A percentile compares a stretch with the other conserved stretches of the same genome.
Conservation (phyloP, 2,888 invertebrate species). For the Thera obeliscata region DNA sequence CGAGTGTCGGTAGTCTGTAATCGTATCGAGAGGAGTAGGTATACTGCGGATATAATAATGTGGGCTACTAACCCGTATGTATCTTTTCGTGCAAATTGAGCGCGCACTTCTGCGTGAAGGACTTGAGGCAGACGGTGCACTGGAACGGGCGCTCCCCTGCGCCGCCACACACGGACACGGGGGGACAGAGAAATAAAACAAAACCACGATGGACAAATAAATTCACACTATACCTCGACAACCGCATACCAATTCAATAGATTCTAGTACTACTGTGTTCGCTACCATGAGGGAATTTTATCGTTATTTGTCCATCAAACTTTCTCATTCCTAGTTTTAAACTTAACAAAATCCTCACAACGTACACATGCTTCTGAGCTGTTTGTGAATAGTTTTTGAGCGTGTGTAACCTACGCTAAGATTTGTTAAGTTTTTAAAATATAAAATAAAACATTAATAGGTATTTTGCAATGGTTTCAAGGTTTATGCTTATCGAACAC, state of each 20-base stretch:
- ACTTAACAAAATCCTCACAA: slow-evolving; percentile 75
- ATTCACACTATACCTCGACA: slow-evolving; percentile 53
- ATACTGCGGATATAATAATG: slow-evolving; percentile 73
- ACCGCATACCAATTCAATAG: slow-evolving; percentile 45
- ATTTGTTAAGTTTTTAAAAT: slow-evolving; percentile 13
- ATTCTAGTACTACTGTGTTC: slow-evolving; percentile 40
- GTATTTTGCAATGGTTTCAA: slow-evolving; percentile 21
- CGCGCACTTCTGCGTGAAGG: slow-evolving; percentile 86
- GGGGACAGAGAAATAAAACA: slow-evolving; percentile 84
- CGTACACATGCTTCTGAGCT: slow-evolving; percentile 81
- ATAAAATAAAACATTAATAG: slow-evolving; percentile 23
- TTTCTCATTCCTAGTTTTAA: slow-evolving; percentile 73
- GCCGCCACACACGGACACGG: slow-evolving; percentile 71
- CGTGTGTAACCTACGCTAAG: slow-evolving; percentile 69
- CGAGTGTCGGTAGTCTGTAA: slow-evolving; percentile 66
- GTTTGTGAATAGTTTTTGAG: slow-evolving; percentile 86
- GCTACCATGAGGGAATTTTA: slow-evolving; percentile 78
- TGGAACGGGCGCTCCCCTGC: slow-evolving; percentile 86
- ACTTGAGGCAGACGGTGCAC: slow-evolving; percentile 86
- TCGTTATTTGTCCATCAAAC: slow-evolving; percentile 82
- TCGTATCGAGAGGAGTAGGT: slow-evolving; percentile 64
- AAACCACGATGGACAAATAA: slow-evolving; percentile 85
- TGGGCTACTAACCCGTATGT: slow-evolving; percentile 86
- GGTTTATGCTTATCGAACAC: slow-evolving; percentile 23
- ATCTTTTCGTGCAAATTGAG: slow-evolving; percentile 86